Conservation (phyloP, 2,888 invertebrate species). For the Peribatodes rhomboidaria region DNA sequence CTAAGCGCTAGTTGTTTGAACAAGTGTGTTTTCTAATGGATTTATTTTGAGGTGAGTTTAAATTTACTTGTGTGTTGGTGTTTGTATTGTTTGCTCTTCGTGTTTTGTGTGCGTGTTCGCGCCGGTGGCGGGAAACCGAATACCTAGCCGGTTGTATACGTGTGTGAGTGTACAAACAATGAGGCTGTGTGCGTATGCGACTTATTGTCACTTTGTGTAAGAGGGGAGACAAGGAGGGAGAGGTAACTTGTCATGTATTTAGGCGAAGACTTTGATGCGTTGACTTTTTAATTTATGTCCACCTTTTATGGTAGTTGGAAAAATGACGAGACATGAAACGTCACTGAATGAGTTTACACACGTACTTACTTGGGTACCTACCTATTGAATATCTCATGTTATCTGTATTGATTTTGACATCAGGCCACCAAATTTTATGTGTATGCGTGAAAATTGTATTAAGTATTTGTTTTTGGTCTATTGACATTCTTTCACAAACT, state of each 20-base stretch:
- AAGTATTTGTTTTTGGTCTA: conserved; percentile 1
- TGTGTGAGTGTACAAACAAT: conserved; percentile 82
- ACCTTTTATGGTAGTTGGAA: conserved; percentile 64
- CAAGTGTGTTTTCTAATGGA: conserved; percentile 87
- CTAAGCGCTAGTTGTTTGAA: conserved; percentile 87
- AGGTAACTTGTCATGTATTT: conserved; percentile 85
- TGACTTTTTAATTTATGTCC: conserved; percentile 81
- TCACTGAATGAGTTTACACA: conserved; percentile 65
- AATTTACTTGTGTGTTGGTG: conserved; percentile 86
- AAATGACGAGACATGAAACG: conserved; percentile 52
- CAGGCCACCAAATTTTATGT: conserved; percentile 70
- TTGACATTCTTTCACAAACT: conserved; percentile 1
- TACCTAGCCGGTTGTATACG: conserved; percentile 76
- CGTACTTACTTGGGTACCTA: conserved; percentile 46
- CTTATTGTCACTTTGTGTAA: conserved; percentile 84
- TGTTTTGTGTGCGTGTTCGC: conserved; percentile 84
- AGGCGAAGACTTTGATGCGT: conserved; percentile 84
- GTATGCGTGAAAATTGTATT: conserved; percentile 59
- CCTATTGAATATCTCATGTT: conserved; percentile 55
- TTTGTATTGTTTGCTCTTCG: conserved; percentile 84
- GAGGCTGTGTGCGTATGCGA: conserved; percentile 72
- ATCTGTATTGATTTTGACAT: conserved; percentile 77
- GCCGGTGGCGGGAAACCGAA: conserved; percentile 86
- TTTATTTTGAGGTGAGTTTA: conserved; percentile 87
- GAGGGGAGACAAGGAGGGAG: conserved; percentile 82